Base-by-base conservation (phyloP, 1,140 invertebrate genomes). In the Hyphantria cunea region DNA sequence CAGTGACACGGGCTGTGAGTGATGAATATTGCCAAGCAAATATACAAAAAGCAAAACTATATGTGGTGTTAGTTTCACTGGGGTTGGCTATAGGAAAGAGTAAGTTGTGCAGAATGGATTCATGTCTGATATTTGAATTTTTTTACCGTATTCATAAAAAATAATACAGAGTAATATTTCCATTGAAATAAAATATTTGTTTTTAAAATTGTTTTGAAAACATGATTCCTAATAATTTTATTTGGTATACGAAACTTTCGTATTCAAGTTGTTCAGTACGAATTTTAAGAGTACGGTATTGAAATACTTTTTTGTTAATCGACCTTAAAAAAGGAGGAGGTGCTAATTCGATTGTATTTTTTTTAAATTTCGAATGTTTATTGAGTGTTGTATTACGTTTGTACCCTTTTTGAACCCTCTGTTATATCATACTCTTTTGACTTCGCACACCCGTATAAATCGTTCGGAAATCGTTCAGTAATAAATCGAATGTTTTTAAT, bases 401-500 rank as follows among this genome's bases (percentile, higher is more conserved):
- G 17, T 25, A 25, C 17, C 17, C 17, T 25, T 25, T 25, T 53
- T 62, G 47, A 14, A 44, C 55, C 48, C 52, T 59, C 65, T 66
- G 61, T 17, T 49, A 15, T 51, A 49, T 61, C 37, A 13, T 74
- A 69, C 58, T 60, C 56, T 70, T 49, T 77, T 60, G 64, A 68
- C 66, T 76, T 80, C 63, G 71, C 76, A 66, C 56, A 66, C 66
- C 53, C 72, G 72, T 71, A 84, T 88, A 88, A 90, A 89, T 89
- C 82, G 80, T 81, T 80, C 68, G 82, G 78, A 85, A 90, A 88
- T 86, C 85, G 81, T 86, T 84, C 69, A 66, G 80, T 85, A 89
- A 90, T 90, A 90, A 89, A 90, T 90, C 88, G 88, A 89, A 90
- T 74, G 84, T 79, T 90, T 89, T 90, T 89, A 90, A 90, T 90